Evolutionary conservation across 2,888 invertebrate genomes (phyloP).

Genomic region (Helobdella robusta): DNA sequence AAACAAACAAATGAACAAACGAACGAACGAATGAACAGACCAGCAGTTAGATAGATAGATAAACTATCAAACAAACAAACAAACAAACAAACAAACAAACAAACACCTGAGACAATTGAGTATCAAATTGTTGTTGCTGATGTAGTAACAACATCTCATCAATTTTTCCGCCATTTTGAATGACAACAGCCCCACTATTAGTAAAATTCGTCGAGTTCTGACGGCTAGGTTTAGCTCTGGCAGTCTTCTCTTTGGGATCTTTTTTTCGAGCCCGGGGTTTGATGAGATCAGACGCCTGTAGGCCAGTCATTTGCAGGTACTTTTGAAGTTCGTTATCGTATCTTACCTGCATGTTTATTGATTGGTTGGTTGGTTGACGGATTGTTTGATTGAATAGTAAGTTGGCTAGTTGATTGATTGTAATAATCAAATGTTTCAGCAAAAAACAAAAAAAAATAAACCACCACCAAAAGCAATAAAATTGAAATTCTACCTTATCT

Average conservation of each 20-base stretch:
- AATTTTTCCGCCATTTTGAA: too few species aligned
- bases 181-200: too few species aligned
- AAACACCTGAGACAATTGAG: too few species aligned
- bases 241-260: slow-evolving; percentile 8
- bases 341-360: slow-evolving; percentile 25
- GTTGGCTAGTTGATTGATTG: background rate
- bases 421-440: background rate
- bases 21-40: too few species aligned
- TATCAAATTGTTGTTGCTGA: too few species aligned
- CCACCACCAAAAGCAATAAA: background rate
- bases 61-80: too few species aligned
- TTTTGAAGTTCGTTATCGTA: slow-evolving; percentile 35
- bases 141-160: too few species aligned
- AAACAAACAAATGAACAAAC: too few species aligned
- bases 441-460: background rate
- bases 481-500: slow-evolving; percentile 25
- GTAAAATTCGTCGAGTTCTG: slow-evolving; percentile 16
- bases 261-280: slow-evolving; percentile 33
- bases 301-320: slow-evolving; percentile 34
- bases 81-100: too few species aligned
- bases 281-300: slow-evolving; percentile 35
- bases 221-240: slow-evolving; percentile 26
- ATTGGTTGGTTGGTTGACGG: background rate
- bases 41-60: too few species aligned
- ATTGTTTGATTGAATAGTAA: background rate